Evolutionary conservation across 2,113 vertebrate species (phyloP), one percentile per base, ranked within the genome.

Genomic region (Coregonus clupeaformis): DNA sequence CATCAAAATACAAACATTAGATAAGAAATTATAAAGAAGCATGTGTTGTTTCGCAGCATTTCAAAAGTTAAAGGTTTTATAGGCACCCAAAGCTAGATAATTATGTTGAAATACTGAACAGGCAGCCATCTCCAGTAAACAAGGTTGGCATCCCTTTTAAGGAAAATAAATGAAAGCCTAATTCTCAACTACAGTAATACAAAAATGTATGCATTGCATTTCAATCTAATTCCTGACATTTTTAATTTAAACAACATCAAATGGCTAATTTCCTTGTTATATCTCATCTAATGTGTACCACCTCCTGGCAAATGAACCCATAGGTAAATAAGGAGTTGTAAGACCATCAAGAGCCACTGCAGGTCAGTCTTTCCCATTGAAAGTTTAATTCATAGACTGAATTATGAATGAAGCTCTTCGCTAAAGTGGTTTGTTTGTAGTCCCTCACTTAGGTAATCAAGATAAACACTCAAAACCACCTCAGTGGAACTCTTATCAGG

Each of bases 51-150:
- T 73, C 73, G 69, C 76, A 83, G 64, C 36, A 42, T 42, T 7
- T 9, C 69, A 72, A 69, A 70, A 68, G 62, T 36, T 52, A 68
- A 55, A 75, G 60, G 45, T 79, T 71, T 64, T 36, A 71, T 79
- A 84, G 81, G 81, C 76, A 82, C 79, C 69, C 29, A 76, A 76
- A 81, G 74, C 74, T 76, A 71, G 71, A 74, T 47, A 25, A 27
- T 67, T 59, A 63, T n/a, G 55, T 62, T 63, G 42, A 65, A 72
- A n/a, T 52, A 55, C 59, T 45, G 24, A 73, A 66, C 16, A 57
- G 55, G 30, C 52, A 22, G 14, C 12, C 42, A 30, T 52, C 12
- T 42, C 59, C 71, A 76, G 55, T 27, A 7, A 22, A 73, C 55
- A 72, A 69, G 42, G 22, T 55, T 24, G 18, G 32, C 36, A 63